Conservation (phyloP, 2,888 invertebrate species). For the Acronicta leporina region DNA sequence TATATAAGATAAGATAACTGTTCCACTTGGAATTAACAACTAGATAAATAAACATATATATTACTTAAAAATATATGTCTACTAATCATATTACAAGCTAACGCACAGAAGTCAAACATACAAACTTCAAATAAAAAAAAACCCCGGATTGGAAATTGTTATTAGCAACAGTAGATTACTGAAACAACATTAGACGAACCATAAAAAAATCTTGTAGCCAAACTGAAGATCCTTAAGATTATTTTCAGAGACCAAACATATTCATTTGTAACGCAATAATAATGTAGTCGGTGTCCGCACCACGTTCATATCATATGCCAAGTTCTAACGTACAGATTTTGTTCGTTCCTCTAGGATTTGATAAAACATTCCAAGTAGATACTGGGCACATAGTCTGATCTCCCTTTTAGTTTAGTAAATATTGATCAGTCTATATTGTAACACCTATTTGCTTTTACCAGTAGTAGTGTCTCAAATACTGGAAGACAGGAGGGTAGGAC, state of each 20-base stretch:
- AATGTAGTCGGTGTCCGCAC: constrained; percentile 54
- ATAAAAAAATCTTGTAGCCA: too few species aligned
- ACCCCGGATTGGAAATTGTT: too few species aligned
- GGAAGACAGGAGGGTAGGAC: too few species aligned
- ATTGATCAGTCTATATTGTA: constrained; percentile 52
- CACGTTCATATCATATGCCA: constrained; percentile 58
- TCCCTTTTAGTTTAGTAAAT: constrained; percentile 66
- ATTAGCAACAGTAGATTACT: too few species aligned
- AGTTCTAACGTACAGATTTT: constrained; percentile 53
- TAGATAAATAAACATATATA: too few species aligned
- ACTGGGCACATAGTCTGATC: constrained; percentile 54
- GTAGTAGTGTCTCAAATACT: background rate
- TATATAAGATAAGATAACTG: too few species aligned
- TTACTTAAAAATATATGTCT: too few species aligned
- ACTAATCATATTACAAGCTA: too few species aligned
- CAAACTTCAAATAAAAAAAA: too few species aligned
- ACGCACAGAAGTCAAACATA: too few species aligned
- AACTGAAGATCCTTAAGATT: constrained; percentile 36
- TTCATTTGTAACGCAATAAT: constrained; percentile 60
- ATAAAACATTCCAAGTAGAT: constrained; percentile 51
- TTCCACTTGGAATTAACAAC: too few species aligned
- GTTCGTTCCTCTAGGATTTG: constrained; percentile 56
- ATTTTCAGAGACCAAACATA: constrained; percentile 59
- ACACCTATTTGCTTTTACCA: constrained; percentile 14
- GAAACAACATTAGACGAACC: too few species aligned